Percentiles rank a stretch among this genome's conserved stretches.
phyloP scores from a whole-genome alignment of 2,888 invertebrate species.

The Halictus ligatus region DNA sequence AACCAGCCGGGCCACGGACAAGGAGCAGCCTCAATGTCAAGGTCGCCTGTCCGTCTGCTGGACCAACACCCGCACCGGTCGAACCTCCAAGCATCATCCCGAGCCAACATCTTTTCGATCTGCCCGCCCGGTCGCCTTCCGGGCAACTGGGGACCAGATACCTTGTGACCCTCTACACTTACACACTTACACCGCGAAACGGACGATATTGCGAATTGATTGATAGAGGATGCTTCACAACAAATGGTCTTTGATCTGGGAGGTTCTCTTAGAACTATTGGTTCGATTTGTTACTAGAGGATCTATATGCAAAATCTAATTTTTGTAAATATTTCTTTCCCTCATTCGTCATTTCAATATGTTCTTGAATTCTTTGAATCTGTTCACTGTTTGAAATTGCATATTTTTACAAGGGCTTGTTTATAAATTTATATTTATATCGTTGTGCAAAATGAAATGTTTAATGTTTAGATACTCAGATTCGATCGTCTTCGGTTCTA shows the following conservation, averaged over 20 bases:
- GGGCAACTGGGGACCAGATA: not conserved
- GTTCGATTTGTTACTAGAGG: not conserved
- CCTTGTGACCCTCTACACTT: not conserved
- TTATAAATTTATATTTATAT: no score
- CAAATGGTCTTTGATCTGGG: not conserved
- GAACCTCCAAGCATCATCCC: not conserved
- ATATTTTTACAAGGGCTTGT: no score
- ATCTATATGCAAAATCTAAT: not conserved
- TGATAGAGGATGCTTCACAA: not conserved
- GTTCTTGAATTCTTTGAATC: no score
- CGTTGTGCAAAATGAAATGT: no score
- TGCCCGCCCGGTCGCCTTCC: not conserved
- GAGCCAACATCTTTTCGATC: slow-evolving; percentile 32
- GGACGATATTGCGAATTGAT: slow-evolving; percentile 19
- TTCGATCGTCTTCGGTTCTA: not conserved
- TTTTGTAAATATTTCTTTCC: not conserved
- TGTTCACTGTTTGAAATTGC: no score
- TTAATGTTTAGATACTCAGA: no score
- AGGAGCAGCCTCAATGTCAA: slow-evolving; percentile 74
- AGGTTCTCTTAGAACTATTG: not conserved
- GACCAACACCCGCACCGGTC: slow-evolving; percentile 27
- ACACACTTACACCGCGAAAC: slow-evolving; percentile 4
- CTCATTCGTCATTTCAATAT: not conserved
- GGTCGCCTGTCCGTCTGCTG: slow-evolving; percentile 58
- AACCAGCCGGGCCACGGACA: slow-evolving; percentile 80